Evolutionary conservation across 2,797 vertebrate species (phyloP).

Genomic region (Fundulus diaphanus): DNA sequence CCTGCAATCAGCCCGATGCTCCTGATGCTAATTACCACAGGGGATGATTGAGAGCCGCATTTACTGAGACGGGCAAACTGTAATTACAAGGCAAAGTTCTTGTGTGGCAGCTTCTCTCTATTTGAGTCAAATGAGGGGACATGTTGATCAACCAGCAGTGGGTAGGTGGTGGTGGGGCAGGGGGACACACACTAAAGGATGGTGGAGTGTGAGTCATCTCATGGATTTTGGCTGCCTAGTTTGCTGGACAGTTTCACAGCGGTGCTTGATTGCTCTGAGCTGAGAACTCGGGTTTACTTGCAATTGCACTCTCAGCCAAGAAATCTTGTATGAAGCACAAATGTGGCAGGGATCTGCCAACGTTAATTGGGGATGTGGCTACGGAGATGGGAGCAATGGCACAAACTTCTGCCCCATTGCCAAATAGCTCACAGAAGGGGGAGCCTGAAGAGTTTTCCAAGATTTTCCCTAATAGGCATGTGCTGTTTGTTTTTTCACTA

Average conservation of each 20-base stretch:
- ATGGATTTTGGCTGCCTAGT: conserved; percentile 56
- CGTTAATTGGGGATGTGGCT: conserved; percentile 54
- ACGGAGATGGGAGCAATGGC: conserved; percentile 33
- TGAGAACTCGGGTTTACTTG: conserved; percentile 47
- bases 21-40: conserved; percentile 79
- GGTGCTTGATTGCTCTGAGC: conserved; percentile 64
- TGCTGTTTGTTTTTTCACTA: conserved; percentile 25
- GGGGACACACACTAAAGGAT: conserved; percentile 28
- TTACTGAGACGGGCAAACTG: conserved; percentile 66
- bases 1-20: conserved; percentile 78
- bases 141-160: conserved; percentile 73
- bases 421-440: conserved; percentile 41
- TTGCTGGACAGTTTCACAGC: conserved; percentile 54
- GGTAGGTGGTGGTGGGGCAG: conserved; percentile 3
- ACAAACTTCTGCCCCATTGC: conserved; percentile 29
- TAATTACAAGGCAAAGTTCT: conserved; percentile 79
- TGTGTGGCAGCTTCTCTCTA: conserved; percentile 64
- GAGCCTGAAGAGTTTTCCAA: conserved; percentile 22
- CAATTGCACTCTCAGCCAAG: conserved; percentile 64
- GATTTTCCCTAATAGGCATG: conserved; percentile 22
- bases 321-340: conserved; percentile 33
- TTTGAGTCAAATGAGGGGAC: conserved; percentile 77
- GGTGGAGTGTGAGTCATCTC: conserved; percentile 8
- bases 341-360: conserved; percentile 40
- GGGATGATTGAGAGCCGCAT: conserved; percentile 76